Evolutionary conservation across 2,113 vertebrate genomes (phyloP).

Genomic region (Corynorhinus townsendii): DNA sequence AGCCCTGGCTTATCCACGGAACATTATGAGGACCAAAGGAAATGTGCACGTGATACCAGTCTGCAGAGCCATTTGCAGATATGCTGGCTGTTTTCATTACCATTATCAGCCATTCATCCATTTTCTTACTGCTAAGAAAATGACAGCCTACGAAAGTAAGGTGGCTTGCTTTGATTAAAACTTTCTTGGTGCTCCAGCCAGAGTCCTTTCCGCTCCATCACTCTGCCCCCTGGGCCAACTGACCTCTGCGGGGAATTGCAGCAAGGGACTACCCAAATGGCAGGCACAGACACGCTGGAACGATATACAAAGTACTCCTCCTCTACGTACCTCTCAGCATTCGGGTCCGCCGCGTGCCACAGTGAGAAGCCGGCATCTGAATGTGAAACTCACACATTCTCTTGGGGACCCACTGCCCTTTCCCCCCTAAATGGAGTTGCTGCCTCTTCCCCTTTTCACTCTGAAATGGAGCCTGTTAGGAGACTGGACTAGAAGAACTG

Average conservation of each 20-base stretch:
- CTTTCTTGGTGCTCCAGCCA: neutral
- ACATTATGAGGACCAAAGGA: too few species aligned
- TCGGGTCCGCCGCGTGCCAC: neutral
- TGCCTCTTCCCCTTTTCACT: neutral
- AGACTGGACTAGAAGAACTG: neutral
- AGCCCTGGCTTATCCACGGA: neutral
- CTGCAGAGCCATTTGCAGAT: neutral
- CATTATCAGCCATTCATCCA: too few species aligned
- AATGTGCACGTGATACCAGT: rapidly evolving
- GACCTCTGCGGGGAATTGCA: rapidly evolving
- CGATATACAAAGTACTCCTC: neutral
- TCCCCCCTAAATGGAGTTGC: neutral
- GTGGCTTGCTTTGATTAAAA: neutral
- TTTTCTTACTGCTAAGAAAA: neutral
- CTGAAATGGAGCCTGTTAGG: neutral
- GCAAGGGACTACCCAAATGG: neutral
- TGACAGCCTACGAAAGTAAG: neutral
- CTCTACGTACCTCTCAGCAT: neutral
- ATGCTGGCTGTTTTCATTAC: neutral
- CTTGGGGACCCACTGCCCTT: neutral
- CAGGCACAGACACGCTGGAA: neutral
- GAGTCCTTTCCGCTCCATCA: neutral
- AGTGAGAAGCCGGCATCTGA: neutral
- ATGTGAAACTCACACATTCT: neutral
- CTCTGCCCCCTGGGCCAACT: neutral